A percentile compares a stretch with the other conserved stretches of the same genome.
Evolutionary conservation across 2,113 vertebrate genomes (phyloP).

Genomic region (Limnothrissa miodon): DNA sequence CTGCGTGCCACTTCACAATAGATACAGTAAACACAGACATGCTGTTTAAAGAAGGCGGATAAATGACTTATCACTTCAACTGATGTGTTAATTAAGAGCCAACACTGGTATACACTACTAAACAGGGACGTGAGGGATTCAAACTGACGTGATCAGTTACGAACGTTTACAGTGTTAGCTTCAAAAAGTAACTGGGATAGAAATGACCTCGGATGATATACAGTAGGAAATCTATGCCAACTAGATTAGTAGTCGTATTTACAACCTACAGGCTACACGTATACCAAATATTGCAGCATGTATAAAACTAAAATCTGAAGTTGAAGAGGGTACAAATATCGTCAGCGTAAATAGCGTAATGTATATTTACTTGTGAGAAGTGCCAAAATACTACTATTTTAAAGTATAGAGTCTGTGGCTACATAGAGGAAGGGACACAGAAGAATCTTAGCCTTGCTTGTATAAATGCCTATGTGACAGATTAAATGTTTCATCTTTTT

Average conservation of each 20-base stretch:
- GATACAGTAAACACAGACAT: neutral
- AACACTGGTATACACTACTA: neutral
- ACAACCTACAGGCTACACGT: constrained; percentile 1
- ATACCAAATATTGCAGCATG: constrained; percentile 4
- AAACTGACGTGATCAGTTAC: neutral
- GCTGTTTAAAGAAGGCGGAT: neutral
- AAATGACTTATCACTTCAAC: neutral
- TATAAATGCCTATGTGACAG: constrained; percentile 57
- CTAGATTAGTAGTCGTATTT: neutral
- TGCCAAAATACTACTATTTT: constrained; percentile 44
- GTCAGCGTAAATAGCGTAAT: neutral
- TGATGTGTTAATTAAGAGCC: neutral
- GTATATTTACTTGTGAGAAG: constrained; percentile 49
- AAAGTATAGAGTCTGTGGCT: constrained; percentile 20
- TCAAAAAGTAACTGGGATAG: neutral
- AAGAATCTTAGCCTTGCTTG: constrained; percentile 58
- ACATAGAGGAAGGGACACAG: constrained; percentile 44
- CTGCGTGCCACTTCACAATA: neutral
- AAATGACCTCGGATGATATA: neutral
- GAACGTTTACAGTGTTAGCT: neutral
- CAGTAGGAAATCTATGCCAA: neutral
- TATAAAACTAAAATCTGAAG: neutral
- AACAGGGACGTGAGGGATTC: neutral
- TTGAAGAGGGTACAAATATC: neutral
- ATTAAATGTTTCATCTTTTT: constrained; percentile 52